A percentile compares a stretch with the other conserved stretches of the same genome.
Conservation (phyloP, 2,113 vertebrate genomes). For the Scytalopus superciliaris region DNA sequence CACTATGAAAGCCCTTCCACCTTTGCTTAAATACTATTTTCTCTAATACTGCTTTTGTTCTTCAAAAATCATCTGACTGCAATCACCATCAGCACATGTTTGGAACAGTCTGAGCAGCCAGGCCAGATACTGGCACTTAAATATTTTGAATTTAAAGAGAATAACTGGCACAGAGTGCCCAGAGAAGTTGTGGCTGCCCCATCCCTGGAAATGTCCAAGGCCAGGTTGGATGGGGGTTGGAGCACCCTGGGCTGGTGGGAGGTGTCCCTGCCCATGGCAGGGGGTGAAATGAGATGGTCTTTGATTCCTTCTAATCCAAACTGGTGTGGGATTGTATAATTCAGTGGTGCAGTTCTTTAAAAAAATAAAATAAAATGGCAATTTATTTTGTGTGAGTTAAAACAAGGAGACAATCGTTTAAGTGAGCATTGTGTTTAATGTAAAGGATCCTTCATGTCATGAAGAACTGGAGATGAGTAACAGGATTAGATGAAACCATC, state of each 20-base stretch:
- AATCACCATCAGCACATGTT: neutral
- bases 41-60: neutral
- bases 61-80: neutral
- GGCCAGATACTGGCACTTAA: neutral
- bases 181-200: neutral
- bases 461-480: neutral
- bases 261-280: neutral
- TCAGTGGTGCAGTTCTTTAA: neutral
- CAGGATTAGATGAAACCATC: neutral
- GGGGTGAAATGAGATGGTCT: accelerated
- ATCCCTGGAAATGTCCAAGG: neutral
- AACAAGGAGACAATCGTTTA: neutral
- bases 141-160: neutral
- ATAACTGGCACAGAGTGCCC: neutral
- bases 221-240: neutral
- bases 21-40: neutral
- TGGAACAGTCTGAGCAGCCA: neutral
- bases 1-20: neutral
- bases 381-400: neutral
- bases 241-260: neutral
- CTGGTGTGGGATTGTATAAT: neutral
- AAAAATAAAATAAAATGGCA: neutral
- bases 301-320: neutral
- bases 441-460: neutral
- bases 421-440: neutral